Evolutionary conservation across 2,888 invertebrate genomes (phyloP).

Genomic region (Shargacucullia verbasci): DNA sequence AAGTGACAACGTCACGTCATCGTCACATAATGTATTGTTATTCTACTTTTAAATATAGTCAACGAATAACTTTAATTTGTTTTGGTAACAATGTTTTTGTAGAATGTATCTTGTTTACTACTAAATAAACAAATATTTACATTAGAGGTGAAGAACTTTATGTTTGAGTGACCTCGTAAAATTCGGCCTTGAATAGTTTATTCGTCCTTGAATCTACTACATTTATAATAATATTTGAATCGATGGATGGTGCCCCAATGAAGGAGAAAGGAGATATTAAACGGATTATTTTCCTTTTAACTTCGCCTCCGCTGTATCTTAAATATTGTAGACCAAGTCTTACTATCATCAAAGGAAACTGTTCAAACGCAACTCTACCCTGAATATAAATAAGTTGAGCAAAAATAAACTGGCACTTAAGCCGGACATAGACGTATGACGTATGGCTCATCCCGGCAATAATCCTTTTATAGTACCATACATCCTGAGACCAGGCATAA

Average conservation of each 20-base stretch:
- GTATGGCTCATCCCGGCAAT: constrained; percentile 38
- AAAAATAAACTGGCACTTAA: constrained; percentile 17
- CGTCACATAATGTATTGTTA: too few relatives aligned
- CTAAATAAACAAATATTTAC: constrained; percentile 7
- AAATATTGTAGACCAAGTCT: too few relatives aligned
- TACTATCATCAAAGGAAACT: neutral
- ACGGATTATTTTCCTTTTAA: too few relatives aligned
- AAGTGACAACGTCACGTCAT: too few relatives aligned
- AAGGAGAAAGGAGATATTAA: too few relatives aligned
- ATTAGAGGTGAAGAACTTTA: neutral
- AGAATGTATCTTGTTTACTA: constrained; percentile 2
- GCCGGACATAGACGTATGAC: constrained; percentile 31
- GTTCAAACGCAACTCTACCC: neutral
- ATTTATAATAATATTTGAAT: too few relatives aligned
- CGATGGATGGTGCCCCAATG: too few relatives aligned
- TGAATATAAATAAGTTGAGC: constrained; percentile 12
- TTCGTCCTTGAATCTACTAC: neutral
- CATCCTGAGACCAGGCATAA: constrained; percentile 43
- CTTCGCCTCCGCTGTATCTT: too few relatives aligned
- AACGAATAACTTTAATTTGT: too few relatives aligned
- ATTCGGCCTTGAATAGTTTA: too few relatives aligned
- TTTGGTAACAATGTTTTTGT: neutral
- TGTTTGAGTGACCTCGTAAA: too few relatives aligned
- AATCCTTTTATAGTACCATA: constrained; percentile 54
- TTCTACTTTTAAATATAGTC: too few relatives aligned